phyloP scores from a whole-genome alignment of 2,888 invertebrate species.

The Biston betularia region DNA sequence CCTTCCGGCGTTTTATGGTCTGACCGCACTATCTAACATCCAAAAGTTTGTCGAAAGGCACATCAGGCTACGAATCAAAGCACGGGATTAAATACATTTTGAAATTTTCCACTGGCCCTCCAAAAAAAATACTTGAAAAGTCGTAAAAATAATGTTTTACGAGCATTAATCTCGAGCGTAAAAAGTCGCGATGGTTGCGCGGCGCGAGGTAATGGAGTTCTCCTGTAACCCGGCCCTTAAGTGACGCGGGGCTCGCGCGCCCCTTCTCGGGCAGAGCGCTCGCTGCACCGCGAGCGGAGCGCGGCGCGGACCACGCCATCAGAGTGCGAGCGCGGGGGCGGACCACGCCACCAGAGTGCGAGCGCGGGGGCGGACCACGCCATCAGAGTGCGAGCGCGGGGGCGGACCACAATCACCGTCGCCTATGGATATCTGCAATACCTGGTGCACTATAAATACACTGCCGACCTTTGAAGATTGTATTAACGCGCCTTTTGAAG shows the following conservation, averaged over 20 bases:
- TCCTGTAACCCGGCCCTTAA: constrained; percentile 59
- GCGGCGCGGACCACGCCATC: no score
- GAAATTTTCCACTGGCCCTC: constrained; percentile 3
- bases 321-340: not conserved
- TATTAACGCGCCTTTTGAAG: no score
- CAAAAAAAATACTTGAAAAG: constrained; percentile 38
- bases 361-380: no score
- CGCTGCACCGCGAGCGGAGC: not conserved
- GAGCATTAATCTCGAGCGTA: constrained; percentile 52
- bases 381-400: not conserved
- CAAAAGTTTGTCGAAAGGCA: no score
- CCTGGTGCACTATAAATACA: no score
- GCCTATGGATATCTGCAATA: no score
- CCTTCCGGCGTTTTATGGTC: no score
- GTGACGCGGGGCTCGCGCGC: constrained; percentile 47
- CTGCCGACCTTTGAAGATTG: no score
- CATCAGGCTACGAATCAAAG: no score
- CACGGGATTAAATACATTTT: not conserved
- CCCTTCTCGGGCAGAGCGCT: not conserved
- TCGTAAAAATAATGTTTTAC: constrained; percentile 61
- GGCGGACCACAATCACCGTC: no score
- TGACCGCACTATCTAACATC: no score
- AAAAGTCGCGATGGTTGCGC: constrained; percentile 47
- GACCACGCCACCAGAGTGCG: not conserved
- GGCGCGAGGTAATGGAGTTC: constrained; percentile 77